Conservation (phyloP, 2,888 invertebrate genomes). For the Thecophora atra region DNA sequence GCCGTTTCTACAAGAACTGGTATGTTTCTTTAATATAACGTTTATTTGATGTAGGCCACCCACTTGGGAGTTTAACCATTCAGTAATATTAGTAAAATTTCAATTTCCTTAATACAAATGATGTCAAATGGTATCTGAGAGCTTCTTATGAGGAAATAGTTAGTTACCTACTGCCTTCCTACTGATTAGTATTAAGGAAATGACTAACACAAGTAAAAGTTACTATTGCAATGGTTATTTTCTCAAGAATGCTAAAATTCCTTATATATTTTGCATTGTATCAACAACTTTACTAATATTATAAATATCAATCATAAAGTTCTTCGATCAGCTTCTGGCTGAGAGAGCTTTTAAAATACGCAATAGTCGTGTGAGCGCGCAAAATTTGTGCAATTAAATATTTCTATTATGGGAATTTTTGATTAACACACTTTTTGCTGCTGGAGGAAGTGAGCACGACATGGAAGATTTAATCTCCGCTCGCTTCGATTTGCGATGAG, state of each 20-base stretch:
- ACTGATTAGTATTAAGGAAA: conserved; percentile 55
- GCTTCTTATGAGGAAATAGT: conserved; percentile 37
- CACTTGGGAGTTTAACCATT: conserved; percentile 43
- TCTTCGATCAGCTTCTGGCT: conserved; percentile 76
- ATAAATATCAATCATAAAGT: conserved; percentile 55
- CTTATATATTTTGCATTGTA: background rate
- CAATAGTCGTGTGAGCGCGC: conserved; percentile 63
- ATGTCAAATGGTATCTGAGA: conserved; percentile 66
- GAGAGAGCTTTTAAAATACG: conserved; percentile 71
- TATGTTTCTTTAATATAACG: conserved; percentile 67
- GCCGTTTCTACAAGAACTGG: conserved; percentile 99
- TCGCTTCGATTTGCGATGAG: conserved; percentile 73
- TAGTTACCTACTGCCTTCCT: conserved; percentile 65
- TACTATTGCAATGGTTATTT: background rate
- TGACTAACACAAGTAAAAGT: background rate
- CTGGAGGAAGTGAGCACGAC: conserved; percentile 57
- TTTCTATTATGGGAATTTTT: conserved; percentile 18
- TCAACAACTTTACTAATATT: conserved; percentile 44
- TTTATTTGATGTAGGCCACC: conserved; percentile 41
- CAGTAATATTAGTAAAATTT: background rate
- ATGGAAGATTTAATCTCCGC: conserved; percentile 72
- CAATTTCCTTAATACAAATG: conserved; percentile 50
- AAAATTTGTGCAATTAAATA: conserved; percentile 39
- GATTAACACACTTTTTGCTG: conserved; percentile 16
- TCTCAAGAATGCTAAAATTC: background rate